Base-by-base conservation (phyloP, 2,797 vertebrate genomes). In the Macrochelys suwanniensis region DNA sequence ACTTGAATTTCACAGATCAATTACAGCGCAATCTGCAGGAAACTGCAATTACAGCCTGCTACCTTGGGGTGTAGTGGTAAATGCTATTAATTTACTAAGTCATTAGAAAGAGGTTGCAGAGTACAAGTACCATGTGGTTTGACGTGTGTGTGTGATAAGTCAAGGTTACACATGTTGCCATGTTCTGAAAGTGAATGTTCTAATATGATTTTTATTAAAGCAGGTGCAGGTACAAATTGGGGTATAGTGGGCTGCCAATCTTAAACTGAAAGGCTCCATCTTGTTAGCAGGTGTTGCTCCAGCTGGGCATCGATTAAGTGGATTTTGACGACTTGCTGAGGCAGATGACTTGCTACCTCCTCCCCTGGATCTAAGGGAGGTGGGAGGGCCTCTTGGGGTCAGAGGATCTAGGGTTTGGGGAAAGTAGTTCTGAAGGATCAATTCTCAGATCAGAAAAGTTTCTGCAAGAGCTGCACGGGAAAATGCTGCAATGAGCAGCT, bases 161-260 rank as follows among this genome's bases (percentile, higher is more conserved):
- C 28, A 31, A 19, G 16, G 42, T 47, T 59, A 33, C n/a, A 84
- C 5, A 95, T 6, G 4, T 25, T 85, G 78, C 11, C 51, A 89
- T 21, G 47, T 37, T 94, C 89, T 80, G 83, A 19, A n/a, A 45
- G 28, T 85, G 90, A 93, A 89, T n/a, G 56, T 79, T 68, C 3
- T 56, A 54, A 33, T 33, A 37, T 6, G 74, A 17, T 88, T 0
- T 0, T 79, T 90, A 71, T 31, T 54, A 90, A 89, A 95, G 23
- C 59, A 56, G 5, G 21, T 0, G 0, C 87, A 47, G 2, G 50
- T 19, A 68, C 25, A 90, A 33, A 9, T 80, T 33, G 5, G 3
- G 78, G 95, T 68, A 9, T 45, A 85, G 82, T 8, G 76, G 2
- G 0, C 2, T 68, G 45, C 88, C 11, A 8, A 82, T 54, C 7